Evolutionary conservation across 2,888 invertebrate genomes (phyloP).

Genomic region (Philereme vetulata): DNA sequence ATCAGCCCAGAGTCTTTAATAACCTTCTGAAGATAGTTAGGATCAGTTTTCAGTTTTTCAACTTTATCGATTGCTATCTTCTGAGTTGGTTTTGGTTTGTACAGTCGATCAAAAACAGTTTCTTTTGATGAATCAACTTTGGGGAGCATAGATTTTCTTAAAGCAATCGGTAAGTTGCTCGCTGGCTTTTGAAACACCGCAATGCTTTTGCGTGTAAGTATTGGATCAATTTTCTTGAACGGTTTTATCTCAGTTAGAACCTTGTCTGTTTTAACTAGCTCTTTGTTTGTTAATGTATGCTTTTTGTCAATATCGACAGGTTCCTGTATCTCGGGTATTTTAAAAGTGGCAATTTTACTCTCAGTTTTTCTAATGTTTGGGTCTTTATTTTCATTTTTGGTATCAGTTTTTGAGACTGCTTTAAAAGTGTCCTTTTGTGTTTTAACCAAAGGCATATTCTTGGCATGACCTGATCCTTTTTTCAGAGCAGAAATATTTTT

Average conservation of each 20-base stretch:
- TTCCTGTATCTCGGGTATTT: slow-evolving; percentile 14
- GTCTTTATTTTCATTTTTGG: slow-evolving; percentile 7
- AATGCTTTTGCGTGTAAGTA: slow-evolving; percentile 42
- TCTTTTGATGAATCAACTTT: slow-evolving; percentile 44
- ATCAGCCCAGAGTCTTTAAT: slow-evolving; percentile 54
- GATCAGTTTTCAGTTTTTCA: slow-evolving; percentile 56
- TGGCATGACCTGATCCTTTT: neutral
- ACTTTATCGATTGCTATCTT: slow-evolving; percentile 46
- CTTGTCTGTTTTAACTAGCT: slow-evolving; percentile 15
- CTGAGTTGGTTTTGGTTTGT: slow-evolving; percentile 59
- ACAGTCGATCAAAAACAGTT: slow-evolving; percentile 71
- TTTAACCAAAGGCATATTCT: neutral
- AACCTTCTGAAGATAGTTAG: slow-evolving; percentile 57
- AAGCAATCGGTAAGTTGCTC: slow-evolving; percentile 8
- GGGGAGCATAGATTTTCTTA: slow-evolving; percentile 50
- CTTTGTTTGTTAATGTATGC: neutral
- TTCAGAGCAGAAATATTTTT: slow-evolving; percentile 17
- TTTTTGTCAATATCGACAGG: neutral
- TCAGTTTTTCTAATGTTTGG: neutral
- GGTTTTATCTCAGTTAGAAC: slow-evolving; percentile 24
- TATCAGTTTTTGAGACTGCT: neutral
- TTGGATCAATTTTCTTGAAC: slow-evolving; percentile 13
- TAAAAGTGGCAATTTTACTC: slow-evolving; percentile 2
- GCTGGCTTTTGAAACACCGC: slow-evolving; percentile 34
- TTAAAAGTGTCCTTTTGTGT: neutral